Evolutionary conservation across 2,888 invertebrate genomes (phyloP).

Genomic region (Meghimatium bilineatum): DNA sequence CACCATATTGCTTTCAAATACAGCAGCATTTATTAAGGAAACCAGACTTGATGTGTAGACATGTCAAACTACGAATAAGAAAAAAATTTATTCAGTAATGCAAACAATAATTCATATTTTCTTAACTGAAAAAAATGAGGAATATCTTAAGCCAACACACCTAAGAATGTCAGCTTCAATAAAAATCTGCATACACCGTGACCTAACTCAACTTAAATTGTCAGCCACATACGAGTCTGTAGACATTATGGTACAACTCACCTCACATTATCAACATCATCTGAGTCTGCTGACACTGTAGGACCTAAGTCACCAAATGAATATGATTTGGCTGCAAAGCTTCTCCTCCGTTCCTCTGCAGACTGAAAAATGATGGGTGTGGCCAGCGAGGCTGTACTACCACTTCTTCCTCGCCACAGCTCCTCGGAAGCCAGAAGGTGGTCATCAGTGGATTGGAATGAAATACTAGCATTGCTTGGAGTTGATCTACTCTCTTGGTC

Average conservation of each 20-base stretch:
- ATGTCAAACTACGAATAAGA: too few species aligned
- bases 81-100: too few species aligned
- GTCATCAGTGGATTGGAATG: slow-evolving; percentile 58
- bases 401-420: slow-evolving; percentile 58
- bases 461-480: slow-evolving; percentile 53
- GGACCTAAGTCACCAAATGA: slow-evolving; percentile 62
- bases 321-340: slow-evolving; percentile 62
- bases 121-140: too few species aligned
- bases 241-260: slow-evolving; percentile 19
- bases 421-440: slow-evolving; percentile 59
- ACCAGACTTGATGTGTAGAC: too few species aligned
- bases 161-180: too few species aligned
- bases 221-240: too few species aligned
- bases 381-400: slow-evolving; percentile 58
- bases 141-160: too few species aligned
- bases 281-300: slow-evolving; percentile 56
- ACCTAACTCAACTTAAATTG: too few species aligned
- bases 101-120: too few species aligned
- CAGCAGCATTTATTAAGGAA: too few species aligned
- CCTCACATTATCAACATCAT: slow-evolving; percentile 52
- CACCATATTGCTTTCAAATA: too few species aligned
- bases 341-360: slow-evolving; percentile 54
- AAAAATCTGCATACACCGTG: too few species aligned
- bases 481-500: slow-evolving; percentile 49
- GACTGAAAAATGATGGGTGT: slow-evolving; percentile 47